These are phyloP conservation scores for Drosophila anomalata DNA, from an alignment of 2,888 invertebrate genomes.

Conservation along the genomic window DNA sequence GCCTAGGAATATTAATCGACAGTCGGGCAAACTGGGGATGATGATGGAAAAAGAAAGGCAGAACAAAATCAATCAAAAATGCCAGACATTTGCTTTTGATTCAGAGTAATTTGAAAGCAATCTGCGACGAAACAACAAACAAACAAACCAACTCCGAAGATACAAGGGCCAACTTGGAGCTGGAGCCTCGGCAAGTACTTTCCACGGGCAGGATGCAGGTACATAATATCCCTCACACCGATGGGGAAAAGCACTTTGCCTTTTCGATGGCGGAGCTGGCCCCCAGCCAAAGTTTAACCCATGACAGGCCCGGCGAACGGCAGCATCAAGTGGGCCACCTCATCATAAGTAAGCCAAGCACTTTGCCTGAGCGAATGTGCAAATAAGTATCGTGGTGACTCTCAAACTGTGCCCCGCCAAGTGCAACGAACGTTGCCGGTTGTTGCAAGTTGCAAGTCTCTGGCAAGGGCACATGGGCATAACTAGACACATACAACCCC, in stretches of 20 bases:
- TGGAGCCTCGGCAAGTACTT: conserved; percentile 13
- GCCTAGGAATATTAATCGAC: conserved; percentile 16
- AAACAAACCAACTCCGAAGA: conserved; percentile 52
- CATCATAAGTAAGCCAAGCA: conserved; percentile 78
- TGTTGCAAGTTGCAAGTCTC: conserved; percentile 37
- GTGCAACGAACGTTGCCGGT: conserved; percentile 71
- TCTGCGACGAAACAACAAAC: conserved; percentile 64
- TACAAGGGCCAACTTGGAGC: conserved; percentile 45
- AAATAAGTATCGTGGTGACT: conserved; percentile 52
- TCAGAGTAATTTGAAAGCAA: conserved; percentile 79
- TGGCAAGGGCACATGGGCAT: conserved; percentile 66
- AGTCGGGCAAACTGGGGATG: conserved; percentile 2
- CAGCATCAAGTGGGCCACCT: conserved; percentile 74
- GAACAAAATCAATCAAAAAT: conserved; percentile 71
- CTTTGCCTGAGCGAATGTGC: conserved; percentile 71
- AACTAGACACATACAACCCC: conserved; percentile 53
- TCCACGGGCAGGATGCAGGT: background rate
- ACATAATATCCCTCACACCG: background rate
- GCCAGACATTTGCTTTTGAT: conserved; percentile 49
- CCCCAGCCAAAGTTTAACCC: conserved; percentile 15
- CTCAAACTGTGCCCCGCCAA: conserved; percentile 72
- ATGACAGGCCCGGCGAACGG: conserved; percentile 9
- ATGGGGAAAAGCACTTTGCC: conserved; percentile 44
- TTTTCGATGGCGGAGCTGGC: conserved; percentile 14
- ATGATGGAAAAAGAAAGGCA: conserved; percentile 24